Conservation (phyloP, 2,888 invertebrate species). For the Hedychridium roseum region DNA sequence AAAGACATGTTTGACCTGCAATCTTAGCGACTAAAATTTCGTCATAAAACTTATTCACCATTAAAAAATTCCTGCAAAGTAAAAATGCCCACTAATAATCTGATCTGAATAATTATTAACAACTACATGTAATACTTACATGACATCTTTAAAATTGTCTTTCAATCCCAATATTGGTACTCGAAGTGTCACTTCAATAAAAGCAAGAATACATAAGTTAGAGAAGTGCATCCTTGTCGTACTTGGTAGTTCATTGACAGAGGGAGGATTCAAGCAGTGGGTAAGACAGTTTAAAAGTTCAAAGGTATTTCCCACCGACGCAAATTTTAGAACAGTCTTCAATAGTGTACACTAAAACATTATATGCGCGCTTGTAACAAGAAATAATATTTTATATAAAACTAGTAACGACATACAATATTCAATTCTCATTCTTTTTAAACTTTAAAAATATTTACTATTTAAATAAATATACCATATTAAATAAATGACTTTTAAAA, state of each 20-base stretch:
- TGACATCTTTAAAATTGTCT: slow-evolving; percentile 63
- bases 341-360: slow-evolving; percentile 66
- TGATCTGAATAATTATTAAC: slow-evolving; percentile 1
- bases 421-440: neutral
- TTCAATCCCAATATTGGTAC: slow-evolving; percentile 58
- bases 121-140: slow-evolving; percentile 60
- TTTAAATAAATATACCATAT: no score
- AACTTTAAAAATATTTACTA: neutral
- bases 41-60: slow-evolving; percentile 71
- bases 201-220: slow-evolving; percentile 73
- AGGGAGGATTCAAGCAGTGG: slow-evolving; percentile 66
- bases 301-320: slow-evolving; percentile 70
- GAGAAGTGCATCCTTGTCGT: slow-evolving; percentile 72
- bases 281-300: slow-evolving; percentile 71
- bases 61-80: slow-evolving; percentile 67
- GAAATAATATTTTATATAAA: neutral
- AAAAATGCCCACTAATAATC: slow-evolving; percentile 3
- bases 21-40: slow-evolving; percentile 72
- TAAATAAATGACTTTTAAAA: no score
- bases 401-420: slow-evolving; percentile 7
- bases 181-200: slow-evolving; percentile 68
- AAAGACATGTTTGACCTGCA: slow-evolving; percentile 71
- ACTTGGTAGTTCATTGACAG: slow-evolving; percentile 68
- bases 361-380: no score
- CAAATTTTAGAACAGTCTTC: slow-evolving; percentile 71